phyloP scores from a whole-genome alignment of 2,797 vertebrate species.

The Pogonophryne albipinna region DNA sequence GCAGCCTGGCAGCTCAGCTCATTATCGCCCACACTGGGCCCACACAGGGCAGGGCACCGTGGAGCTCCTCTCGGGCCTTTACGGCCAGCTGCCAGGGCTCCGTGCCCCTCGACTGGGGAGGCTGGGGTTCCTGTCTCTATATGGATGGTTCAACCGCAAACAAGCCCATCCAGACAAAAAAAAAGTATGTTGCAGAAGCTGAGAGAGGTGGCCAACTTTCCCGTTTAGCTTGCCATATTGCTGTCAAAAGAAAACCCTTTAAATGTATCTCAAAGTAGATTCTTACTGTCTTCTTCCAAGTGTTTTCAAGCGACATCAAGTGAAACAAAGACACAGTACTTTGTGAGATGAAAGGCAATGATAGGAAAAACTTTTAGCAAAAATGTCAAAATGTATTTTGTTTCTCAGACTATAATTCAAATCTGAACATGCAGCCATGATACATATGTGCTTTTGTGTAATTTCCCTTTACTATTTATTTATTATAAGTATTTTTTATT shows the following conservation, averaged over 20 bases:
- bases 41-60: conserved; percentile 64
- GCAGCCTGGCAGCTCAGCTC: conserved; percentile 72
- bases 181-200: background rate
- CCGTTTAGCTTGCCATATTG: background rate
- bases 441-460: background rate
- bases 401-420: background rate
- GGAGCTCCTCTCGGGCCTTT: conserved; percentile 52
- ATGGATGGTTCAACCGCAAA: conserved; percentile 1
- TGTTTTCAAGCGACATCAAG: background rate
- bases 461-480: too few relatives aligned
- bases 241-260: background rate
- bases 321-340: background rate
- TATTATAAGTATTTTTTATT: too few relatives aligned
- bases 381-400: background rate
- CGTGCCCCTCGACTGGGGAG: conserved; percentile 42
- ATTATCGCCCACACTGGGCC: conserved; percentile 78
- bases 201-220: background rate
- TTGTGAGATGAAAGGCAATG: background rate
- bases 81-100: conserved; percentile 60
- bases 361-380: background rate
- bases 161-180: conserved; percentile 5
- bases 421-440: background rate
- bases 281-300: background rate
- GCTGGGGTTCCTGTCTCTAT: conserved; percentile 24
- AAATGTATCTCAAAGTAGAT: background rate